phyloP scores from a whole-genome alignment of 2,888 invertebrate genomes.

The Pseudoips prasinana region DNA sequence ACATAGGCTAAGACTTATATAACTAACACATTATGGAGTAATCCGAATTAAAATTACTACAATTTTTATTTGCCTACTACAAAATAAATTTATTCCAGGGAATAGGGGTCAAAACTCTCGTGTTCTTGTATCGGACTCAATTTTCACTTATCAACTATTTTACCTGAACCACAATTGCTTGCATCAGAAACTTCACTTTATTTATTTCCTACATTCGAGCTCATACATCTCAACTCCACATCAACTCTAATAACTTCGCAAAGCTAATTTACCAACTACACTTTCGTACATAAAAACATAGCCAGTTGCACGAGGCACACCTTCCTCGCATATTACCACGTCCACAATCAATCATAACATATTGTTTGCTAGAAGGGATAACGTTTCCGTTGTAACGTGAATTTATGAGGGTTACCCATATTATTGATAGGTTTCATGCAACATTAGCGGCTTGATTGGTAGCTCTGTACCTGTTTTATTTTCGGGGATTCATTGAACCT shows the following conservation, averaged over 20 bases:
- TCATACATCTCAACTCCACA: too few relatives aligned
- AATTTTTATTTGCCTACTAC: too few relatives aligned
- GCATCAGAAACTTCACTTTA: too few relatives aligned
- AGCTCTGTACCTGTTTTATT: conserved; percentile 28
- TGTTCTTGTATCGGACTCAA: too few relatives aligned
- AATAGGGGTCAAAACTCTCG: too few relatives aligned
- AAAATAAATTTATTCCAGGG: too few relatives aligned
- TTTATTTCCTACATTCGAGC: too few relatives aligned
- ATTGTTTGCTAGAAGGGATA: conserved; percentile 56
- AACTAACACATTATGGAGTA: too few relatives aligned
- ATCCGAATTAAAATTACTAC: too few relatives aligned
- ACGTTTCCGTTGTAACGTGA: conserved; percentile 47
- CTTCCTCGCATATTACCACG: conserved; percentile 42
- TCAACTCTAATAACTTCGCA: conserved; percentile 2
- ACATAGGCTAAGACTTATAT: too few relatives aligned
- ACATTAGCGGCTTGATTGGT: conserved; percentile 59
- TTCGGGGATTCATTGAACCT: conserved; percentile 25
- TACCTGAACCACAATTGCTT: too few relatives aligned
- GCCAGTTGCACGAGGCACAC: conserved; percentile 30
- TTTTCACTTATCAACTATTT: too few relatives aligned
- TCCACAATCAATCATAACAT: conserved; percentile 56
- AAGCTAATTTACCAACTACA: conserved; percentile 20
- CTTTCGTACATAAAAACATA: conserved; percentile 21
- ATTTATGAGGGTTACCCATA: conserved; percentile 52
- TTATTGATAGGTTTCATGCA: conserved; percentile 61